Base-by-base conservation (phyloP, 2,888 invertebrate genomes). In the Gasteruption jaculator region DNA sequence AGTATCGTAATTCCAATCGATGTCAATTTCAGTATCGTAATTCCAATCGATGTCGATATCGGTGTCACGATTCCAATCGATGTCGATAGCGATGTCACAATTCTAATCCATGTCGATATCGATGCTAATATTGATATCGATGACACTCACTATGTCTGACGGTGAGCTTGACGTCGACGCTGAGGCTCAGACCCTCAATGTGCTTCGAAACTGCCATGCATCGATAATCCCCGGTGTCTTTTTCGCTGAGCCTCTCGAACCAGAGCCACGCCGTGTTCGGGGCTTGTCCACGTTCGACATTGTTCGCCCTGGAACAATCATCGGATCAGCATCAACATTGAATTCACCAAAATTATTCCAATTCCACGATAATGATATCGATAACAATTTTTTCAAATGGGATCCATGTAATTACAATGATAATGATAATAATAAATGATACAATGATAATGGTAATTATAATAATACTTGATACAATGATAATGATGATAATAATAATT, bases 161-260 rank as follows among this genome's bases (percentile, higher is more conserved):
- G 18, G 53, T 50, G 19, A 58, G 45, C 34, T 47, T 42, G 32
- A 59, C 46, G 10, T 33, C 41, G 10, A 46, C 39, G 5, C 50
- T 49, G 10, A 55, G 38, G 16, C 42, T 32, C n/a, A 33, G 39
- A 27, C 50, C 46, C 3, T 34, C 46, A 11, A 16, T 27, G 2
- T 41, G 27, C 10, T 50, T 49, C 5, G 50, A 43, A 16, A 50
- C 39, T 10, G 58, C 60, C 21, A 46, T 52, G 38, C 62, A 62
- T 15, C 46, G 57, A 36, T 62, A 62, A 48, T 60, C 56, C 1
- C 61, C 62, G 7, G 51, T 51, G 33, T 62, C 57, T 29, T 48
- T 48, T 26, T 60, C 61, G 21, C 57, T 45, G 16, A 62, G 45
- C 27, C 47, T 53, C 29, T 60, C 54, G 27, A 62, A 57, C 50